Evolutionary conservation across 2,113 vertebrate genomes (phyloP).

Genomic region (Phoenicopterus ruber): DNA sequence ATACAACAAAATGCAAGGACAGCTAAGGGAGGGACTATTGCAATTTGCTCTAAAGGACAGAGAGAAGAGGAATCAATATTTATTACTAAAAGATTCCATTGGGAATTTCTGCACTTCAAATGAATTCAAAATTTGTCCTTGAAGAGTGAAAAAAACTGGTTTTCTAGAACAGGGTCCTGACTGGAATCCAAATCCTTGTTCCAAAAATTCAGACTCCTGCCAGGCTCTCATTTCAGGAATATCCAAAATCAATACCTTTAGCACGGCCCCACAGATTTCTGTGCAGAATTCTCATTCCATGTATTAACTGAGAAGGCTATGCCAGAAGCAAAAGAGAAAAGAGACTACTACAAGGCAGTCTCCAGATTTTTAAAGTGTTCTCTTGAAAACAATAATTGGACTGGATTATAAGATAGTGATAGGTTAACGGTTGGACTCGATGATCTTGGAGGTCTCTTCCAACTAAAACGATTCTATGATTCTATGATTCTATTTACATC

Average conservation of each 20-base stretch:
- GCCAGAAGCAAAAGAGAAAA: not conserved
- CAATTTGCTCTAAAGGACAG: not conserved
- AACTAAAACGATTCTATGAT: too few species aligned
- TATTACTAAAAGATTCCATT: not conserved
- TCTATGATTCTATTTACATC: too few species aligned
- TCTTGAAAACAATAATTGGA: not conserved
- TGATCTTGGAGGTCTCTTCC: too few species aligned
- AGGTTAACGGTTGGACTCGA: too few species aligned
- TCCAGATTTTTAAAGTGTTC: not conserved
- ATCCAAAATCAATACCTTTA: slow-evolving; percentile 25
- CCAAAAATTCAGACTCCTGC: not conserved
- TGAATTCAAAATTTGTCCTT: slow-evolving; percentile 25
- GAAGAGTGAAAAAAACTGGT: not conserved
- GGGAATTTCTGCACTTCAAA: not conserved
- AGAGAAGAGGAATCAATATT: slow-evolving; percentile 31
- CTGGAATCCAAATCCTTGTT: slow-evolving; percentile 6
- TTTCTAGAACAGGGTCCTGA: slow-evolving; percentile 2
- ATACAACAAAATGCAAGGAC: not conserved
- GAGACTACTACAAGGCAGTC: not conserved
- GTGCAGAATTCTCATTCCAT: not conserved
- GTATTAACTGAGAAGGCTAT: not conserved
- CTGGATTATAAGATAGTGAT: not conserved
- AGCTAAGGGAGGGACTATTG: not conserved
- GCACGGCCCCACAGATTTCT: not conserved
- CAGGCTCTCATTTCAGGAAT: not conserved